Conservation (phyloP, 2,113 vertebrate species). For the Nymphicus hollandicus region DNA sequence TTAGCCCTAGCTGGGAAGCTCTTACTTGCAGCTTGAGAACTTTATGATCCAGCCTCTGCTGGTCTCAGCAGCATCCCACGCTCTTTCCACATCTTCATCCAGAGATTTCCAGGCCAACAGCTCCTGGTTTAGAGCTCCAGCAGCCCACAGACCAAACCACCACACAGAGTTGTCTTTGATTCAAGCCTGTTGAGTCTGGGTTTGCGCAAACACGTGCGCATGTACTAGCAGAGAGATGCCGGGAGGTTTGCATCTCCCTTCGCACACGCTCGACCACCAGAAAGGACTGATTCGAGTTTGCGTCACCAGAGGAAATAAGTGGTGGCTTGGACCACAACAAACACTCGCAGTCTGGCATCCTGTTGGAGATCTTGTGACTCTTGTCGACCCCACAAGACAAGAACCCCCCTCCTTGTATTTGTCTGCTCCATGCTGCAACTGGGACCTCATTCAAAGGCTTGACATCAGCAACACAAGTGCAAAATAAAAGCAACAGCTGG, state of each 20-base stretch:
- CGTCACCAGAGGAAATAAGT: constrained; percentile 7
- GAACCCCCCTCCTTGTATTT: background rate
- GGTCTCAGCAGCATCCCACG: background rate
- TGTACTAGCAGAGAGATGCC: rapidly evolving
- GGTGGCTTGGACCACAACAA: constrained; percentile 19
- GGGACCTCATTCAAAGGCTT: background rate
- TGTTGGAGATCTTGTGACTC: background rate
- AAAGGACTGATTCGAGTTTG: background rate
- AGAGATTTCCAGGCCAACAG: background rate
- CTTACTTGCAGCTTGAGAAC: background rate
- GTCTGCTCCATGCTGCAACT: rapidly evolving
- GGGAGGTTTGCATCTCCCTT: background rate
- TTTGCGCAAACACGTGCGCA: background rate
- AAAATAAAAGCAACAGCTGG: constrained; percentile 38
- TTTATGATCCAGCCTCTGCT: background rate
- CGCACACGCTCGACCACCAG: rapidly evolving
- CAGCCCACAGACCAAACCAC: background rate
- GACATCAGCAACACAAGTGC: background rate
- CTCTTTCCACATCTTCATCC: background rate
- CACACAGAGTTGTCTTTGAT: background rate
- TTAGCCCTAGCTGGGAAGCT: background rate
- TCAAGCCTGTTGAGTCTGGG: background rate
- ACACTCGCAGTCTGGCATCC: background rate
- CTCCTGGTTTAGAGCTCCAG: background rate
- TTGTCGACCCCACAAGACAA: background rate